Conservation (phyloP, 2,888 invertebrate species). For the Sepioteuthis lessoniana region DNA sequence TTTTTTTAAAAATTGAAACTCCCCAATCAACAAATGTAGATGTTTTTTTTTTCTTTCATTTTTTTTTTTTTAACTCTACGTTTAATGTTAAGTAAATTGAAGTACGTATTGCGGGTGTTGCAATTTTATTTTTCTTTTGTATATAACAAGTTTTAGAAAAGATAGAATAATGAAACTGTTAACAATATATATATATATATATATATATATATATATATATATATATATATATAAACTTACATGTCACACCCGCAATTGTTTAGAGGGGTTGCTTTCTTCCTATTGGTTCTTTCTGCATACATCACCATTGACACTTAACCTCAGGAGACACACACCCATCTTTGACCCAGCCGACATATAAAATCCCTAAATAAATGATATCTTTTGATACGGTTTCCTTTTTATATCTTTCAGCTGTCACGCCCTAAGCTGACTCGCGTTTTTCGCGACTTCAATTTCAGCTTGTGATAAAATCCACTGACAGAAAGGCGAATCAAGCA, state of each 20-base stretch:
- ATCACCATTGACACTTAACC: not conserved
- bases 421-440: not conserved
- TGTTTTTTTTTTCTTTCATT: too few species aligned
- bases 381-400: conserved; percentile 15
- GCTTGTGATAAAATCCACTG: not conserved
- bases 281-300: not conserved
- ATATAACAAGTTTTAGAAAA: too few species aligned
- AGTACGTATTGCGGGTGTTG: too few species aligned
- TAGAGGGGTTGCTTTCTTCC: not conserved
- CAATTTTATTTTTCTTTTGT: too few species aligned
- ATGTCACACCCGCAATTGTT: not conserved
- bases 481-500: not conserved
- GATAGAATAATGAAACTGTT: too few species aligned
- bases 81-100: too few species aligned
- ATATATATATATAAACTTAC: not conserved
- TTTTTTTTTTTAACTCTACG: too few species aligned
- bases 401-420: not conserved
- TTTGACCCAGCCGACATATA: not conserved
- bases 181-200: too few species aligned
- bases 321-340: not conserved
- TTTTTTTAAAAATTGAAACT: too few species aligned
- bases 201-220: too few species aligned
- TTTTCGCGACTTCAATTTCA: not conserved
- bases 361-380: not conserved
- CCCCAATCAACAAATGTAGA: too few species aligned